Base-by-base conservation (phyloP, 2,797 vertebrate genomes). In the Monodelphis domestica region DNA sequence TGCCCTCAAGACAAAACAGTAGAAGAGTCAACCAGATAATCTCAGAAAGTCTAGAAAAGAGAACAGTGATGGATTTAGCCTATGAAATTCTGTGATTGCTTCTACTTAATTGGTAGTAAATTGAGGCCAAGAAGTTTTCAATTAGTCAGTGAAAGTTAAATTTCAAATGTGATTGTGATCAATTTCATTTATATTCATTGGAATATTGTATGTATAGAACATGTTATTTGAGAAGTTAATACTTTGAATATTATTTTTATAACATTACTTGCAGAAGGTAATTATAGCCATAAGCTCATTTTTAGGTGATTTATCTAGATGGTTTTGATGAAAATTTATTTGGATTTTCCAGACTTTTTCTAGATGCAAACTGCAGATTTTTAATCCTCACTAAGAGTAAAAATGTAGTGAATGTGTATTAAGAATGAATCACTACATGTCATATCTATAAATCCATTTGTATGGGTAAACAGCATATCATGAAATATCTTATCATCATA, bases 261-360 rank as follows among this genome's bases (percentile, higher is more conserved):
- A 88, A 63, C 90, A 52, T 91, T 95, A 92, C 26, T 87, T 84
- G 52, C 17, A 94, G 88, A 54, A 59, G 29, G 94, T 93, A 54
- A 93, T 91, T 94, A 30, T 88, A 55, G 33, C 92, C 51, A 89
- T 94, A 93, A 63, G 14, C 21, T 95, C 26, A 95, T 88, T 93
- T n/a, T 95, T 91, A 91, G 59, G 2, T 93, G 45, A 91, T 87
- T 94, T 94, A 92, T 91, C 88, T 90, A 89, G 45, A 59, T 95
- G 94, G 70, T 91, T 63, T 56, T 5, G 94, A 87, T 59, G 17
- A 3, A 93, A 55, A 88, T 24, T 56, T 4, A 11, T 95, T 89
- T 38, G 78, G 50, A 51, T 91, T 96, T 91, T 90, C 24, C 63
- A n/a, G n/a, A n/a, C n/a, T n/a, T n/a, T n/a, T n/a, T n/a, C n/a